Evolutionary conservation across 2,888 invertebrate species (phyloP), one percentile per base, ranked within the genome.

Genomic region (Neoascia interrupta): DNA sequence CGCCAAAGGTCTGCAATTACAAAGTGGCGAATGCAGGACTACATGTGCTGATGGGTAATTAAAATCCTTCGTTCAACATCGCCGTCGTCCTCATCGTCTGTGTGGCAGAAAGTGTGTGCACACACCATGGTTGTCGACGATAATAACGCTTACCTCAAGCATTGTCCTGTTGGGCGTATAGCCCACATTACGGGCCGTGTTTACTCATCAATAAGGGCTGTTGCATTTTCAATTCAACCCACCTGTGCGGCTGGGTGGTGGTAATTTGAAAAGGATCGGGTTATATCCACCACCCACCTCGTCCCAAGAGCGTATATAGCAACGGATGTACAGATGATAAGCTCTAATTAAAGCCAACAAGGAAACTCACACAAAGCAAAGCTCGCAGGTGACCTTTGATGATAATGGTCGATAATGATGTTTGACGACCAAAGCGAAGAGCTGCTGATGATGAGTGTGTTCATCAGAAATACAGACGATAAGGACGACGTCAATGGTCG

Each of bases 1-100:
- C 85, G 91, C 92, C n/a, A 91, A 92, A 56, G 92, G 94, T 0
- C 89, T 96, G 82, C 92, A 94, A 84, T 89, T 96, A 53, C 95
- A 96, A 88, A 94, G 94, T 79, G 96, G 96, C 23, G 94, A 94
- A 75, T 96, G 96, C 86, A 90, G 94, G 64, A 93, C 95, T 1
- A 91, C 94, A 1, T 96, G 96, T 84, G 94, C 95, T 53, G 91
- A 91, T 84, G 92, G 92, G 92, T 92, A 86, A 86, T 83, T 85
- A 84, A 79, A 79, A 76, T 69, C 41, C 28, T 66, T 81, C 70
- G 31, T 54, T 68, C 45, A 56, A 26, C 53, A 23, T 45, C 74
- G 47, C 60, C 26, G 28, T 36, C 63, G 41, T 56, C 45, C 63
- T 54, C 43, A 34, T 49, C 36, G 39, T 16, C 31, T 31, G 51